Evolutionary conservation across 2,888 invertebrate species (phyloP).

Genomic region (Hirtodrosophila duncani): DNA sequence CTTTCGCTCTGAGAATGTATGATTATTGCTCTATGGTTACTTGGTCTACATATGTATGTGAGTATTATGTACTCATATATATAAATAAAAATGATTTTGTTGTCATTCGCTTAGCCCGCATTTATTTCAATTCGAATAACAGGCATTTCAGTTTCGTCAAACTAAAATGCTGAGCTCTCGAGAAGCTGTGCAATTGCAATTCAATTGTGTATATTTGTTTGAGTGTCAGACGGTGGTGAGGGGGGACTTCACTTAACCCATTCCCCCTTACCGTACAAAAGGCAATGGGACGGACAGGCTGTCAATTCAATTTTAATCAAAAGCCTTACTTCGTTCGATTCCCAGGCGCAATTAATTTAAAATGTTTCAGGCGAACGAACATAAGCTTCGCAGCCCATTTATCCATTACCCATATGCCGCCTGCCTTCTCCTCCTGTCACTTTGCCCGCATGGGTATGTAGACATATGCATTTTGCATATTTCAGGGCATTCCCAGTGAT

Average conservation of each 20-base stretch:
- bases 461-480: slow-evolving; percentile 55
- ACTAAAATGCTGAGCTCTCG: slow-evolving; percentile 15
- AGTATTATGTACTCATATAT: too few species aligned
- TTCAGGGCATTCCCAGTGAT: slow-evolving; percentile 36
- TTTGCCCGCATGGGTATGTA: slow-evolving; percentile 37
- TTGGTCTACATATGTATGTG: neutral
- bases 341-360: slow-evolving; percentile 71
- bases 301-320: slow-evolving; percentile 69
- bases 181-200: slow-evolving; percentile 26
- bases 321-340: slow-evolving; percentile 70
- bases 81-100: slow-evolving; percentile 53
- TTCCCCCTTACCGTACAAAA: slow-evolving; percentile 9
- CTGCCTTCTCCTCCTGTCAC: neutral
- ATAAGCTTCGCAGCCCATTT: slow-evolving; percentile 14
- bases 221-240: neutral
- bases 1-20: neutral
- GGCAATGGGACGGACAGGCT: slow-evolving; percentile 2
- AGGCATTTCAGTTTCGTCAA: too few species aligned
- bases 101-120: slow-evolving; percentile 48
- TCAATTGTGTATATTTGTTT: slow-evolving; percentile 24
- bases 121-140: slow-evolving; percentile 32
- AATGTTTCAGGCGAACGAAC: slow-evolving; percentile 63
- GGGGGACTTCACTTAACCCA: slow-evolving; percentile 33
- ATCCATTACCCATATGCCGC: neutral
- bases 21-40: neutral